These are phyloP conservation scores for Phasia obesa DNA, from an alignment of 2,888 invertebrate species.

Conservation along the genomic window DNA sequence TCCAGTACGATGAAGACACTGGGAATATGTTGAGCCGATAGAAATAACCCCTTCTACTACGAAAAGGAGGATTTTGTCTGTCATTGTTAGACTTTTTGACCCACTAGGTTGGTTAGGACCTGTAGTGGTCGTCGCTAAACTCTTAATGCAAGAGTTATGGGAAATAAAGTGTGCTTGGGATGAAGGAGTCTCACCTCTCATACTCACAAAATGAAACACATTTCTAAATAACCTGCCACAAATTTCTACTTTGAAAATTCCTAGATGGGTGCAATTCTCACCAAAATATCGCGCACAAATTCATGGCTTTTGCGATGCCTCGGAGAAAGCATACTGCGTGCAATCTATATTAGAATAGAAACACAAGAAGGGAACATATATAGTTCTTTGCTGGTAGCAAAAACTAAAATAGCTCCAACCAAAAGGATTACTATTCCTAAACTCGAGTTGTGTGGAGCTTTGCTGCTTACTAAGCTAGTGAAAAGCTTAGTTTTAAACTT, in stretches of 20 bases:
- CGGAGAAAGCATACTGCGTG: conserved; percentile 16
- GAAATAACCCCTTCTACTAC: conserved; percentile 8
- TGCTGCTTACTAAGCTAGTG: not conserved
- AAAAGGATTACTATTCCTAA: conserved; percentile 38
- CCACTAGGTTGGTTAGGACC: too few species aligned
- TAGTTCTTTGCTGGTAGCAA: too few species aligned
- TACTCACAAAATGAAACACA: too few species aligned
- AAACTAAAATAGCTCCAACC: conserved; percentile 25
- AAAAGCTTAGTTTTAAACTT: not conserved
- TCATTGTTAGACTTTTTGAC: conserved; percentile 26
- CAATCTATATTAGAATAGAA: conserved; percentile 19
- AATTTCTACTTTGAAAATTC: too few species aligned
- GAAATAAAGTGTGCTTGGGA: too few species aligned
- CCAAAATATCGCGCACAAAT: conserved; percentile 1
- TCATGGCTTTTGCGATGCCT: conserved; percentile 38
- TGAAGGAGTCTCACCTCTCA: too few species aligned
- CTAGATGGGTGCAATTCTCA: too few species aligned
- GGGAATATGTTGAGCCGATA: conserved; percentile 17
- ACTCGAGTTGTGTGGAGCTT: conserved; percentile 36
- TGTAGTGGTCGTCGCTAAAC: too few species aligned
- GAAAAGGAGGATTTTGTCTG: conserved; percentile 30
- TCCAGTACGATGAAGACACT: conserved; percentile 9
- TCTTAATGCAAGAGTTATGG: too few species aligned
- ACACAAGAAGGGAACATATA: too few species aligned
- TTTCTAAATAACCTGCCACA: too few species aligned